Conservation (phyloP, 2,797 vertebrate species). For the Schizothorax lantsangensis region DNA sequence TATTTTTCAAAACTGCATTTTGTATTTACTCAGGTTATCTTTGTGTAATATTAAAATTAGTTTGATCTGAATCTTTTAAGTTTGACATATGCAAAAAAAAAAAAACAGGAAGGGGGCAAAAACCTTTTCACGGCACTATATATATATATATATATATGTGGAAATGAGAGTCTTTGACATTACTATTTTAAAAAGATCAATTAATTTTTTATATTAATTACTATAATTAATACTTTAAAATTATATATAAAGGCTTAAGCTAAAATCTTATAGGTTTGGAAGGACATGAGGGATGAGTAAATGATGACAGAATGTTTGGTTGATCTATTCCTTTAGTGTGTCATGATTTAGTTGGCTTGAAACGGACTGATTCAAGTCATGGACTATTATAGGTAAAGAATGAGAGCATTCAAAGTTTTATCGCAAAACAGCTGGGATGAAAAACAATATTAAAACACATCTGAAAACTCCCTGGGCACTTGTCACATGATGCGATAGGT, state of each 20-base stretch:
- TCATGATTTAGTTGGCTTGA: neutral
- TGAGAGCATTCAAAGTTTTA: neutral
- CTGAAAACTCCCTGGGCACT: slow-evolving; percentile 11
- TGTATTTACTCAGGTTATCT: too few species aligned
- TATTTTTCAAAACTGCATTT: too few species aligned
- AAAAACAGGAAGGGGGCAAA: too few species aligned
- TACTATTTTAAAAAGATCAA: too few species aligned
- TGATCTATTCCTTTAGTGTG: neutral
- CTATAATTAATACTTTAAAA: too few species aligned
- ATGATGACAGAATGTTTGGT: neutral
- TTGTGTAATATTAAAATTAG: too few species aligned
- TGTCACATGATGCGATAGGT: slow-evolving; percentile 28
- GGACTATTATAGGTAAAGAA: neutral
- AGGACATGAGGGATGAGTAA: neutral
- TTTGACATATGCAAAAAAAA: too few species aligned
- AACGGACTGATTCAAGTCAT: neutral
- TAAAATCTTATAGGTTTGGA: neutral
- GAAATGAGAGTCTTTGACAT: too few species aligned
- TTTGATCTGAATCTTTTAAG: too few species aligned
- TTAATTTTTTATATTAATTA: too few species aligned
- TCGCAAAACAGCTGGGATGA: neutral
- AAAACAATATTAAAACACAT: slow-evolving; percentile 34
- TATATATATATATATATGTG: too few species aligned
- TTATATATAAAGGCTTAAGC: neutral
- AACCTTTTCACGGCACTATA: too few species aligned